Percentiles rank a stretch among this genome's conserved stretches.
Evolutionary conservation across 2,113 vertebrate species (phyloP).

Genomic region (Pangasianodon hypophthalmus): DNA sequence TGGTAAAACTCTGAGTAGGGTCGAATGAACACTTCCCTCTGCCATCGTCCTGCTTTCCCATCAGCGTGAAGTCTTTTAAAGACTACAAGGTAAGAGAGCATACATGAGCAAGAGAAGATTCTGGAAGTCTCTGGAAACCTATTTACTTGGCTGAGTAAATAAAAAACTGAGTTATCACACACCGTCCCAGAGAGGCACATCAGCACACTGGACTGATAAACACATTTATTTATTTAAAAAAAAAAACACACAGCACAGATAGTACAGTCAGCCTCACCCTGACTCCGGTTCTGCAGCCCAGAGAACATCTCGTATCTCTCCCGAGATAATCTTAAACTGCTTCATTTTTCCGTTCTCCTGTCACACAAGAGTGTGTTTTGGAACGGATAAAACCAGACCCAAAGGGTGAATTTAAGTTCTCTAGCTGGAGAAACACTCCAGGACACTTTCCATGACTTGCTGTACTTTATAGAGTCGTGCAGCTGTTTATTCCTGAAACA

Average conservation of each 20-base stretch:
- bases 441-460: background rate
- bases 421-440: background rate
- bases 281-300: background rate
- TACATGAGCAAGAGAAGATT: background rate
- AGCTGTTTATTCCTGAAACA: background rate
- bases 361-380: background rate
- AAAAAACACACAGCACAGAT: background rate
- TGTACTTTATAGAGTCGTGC: background rate
- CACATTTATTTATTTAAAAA: background rate
- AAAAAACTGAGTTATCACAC: background rate
- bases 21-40: slow-evolving; percentile 94
- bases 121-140: too few species aligned
- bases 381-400: background rate
- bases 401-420: background rate
- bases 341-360: background rate
- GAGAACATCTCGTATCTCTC: background rate
- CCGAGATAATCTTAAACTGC: background rate
- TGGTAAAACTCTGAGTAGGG: slow-evolving; percentile 92
- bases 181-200: background rate
- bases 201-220: background rate
- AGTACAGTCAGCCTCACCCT: background rate
- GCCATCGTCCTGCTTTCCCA: slow-evolving; percentile 84
- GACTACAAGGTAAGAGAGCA: slow-evolving; percentile 57
- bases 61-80: slow-evolving; percentile 78
- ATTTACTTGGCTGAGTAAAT: too few species aligned